Evolutionary conservation across 2,888 invertebrate genomes (phyloP), one percentile per base, ranked within the genome.

Genomic region (Adineta ricciae): DNA sequence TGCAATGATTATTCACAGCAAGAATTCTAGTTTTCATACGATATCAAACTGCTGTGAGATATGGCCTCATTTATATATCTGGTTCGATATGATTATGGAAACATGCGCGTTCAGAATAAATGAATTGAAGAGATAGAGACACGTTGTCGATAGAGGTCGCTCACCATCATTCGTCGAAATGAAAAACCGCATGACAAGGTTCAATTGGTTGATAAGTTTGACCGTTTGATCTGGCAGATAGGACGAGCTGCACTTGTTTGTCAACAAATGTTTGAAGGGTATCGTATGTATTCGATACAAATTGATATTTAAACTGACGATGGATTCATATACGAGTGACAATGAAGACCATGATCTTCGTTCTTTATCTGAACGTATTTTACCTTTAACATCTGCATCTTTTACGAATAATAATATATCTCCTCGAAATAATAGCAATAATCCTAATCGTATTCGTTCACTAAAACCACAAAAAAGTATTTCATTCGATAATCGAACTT

Each of bases 241-340:
- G 64, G 64, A 32, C 50, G 50, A 50, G 50, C 19, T 50, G 11
- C 46, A 46, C 64, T 64, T 64, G 64, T 64, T 64, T 64, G 64
- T 64, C 64, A 64, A 64, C 64, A 64, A 64, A 32, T 64, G 64
- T 64, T 64, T 64, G 64, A 64, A 64, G 64, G 64, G 64, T 64
- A 27, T 64, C 64, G 27, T 64, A 64, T 36, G 64, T 32, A 32
- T 64, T 32, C 32, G 64, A 64, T 64, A 64, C 64, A 64, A 32
- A 64, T 16, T 3, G 19, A 64, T 64, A 64, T 36, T 36, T 36
- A 64, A 64, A 32, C 32, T 64, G 16, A 4, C 19, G 0, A 64
- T 64, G 64, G 32, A 64, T 32, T 32, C 2, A 2, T 27, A 36
- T 19, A 32, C 32, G 7, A 32, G 32, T 64, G 64, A 64, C 19